Conservation (phyloP, 2,113 vertebrate species). For the Delphinus delphis region DNA sequence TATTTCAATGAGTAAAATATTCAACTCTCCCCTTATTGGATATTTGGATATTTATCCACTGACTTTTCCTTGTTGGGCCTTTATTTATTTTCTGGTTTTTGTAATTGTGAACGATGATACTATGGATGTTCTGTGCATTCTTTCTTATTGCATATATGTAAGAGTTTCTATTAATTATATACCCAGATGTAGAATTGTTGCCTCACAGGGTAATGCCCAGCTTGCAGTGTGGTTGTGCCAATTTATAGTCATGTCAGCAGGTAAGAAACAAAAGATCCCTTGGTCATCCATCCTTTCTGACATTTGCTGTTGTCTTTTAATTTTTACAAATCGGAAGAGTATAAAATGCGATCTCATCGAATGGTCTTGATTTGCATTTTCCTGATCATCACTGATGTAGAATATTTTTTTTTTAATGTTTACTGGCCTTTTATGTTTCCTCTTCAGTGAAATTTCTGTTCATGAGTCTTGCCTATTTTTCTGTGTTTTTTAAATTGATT, state of each 20-base stretch:
- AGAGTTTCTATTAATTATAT: neutral
- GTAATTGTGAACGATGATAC: neutral
- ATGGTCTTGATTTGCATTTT: slow-evolving; percentile 19
- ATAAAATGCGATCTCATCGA: neutral
- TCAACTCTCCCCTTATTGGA: neutral
- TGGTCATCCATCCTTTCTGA: neutral
- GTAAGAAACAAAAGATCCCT: neutral
- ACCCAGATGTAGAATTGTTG: neutral
- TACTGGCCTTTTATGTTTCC: slow-evolving; percentile 21
- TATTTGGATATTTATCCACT: neutral
- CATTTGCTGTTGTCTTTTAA: neutral
- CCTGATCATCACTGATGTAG: neutral
- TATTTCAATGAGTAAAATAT: neutral
- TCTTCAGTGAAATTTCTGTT: neutral
- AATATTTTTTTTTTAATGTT: neutral
- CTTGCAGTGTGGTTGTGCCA: neutral
- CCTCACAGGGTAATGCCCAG: neutral
- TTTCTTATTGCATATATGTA: neutral
- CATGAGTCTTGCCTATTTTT: neutral
- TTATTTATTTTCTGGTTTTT: slow-evolving; percentile 19
- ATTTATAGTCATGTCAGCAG: neutral
- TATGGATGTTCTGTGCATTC: neutral
- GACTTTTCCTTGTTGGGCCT: neutral
- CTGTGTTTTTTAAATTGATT: neutral
- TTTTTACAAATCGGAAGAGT: neutral